phyloP scores from a whole-genome alignment of 2,113 vertebrate genomes.

The Tachuris rubrigastra region DNA sequence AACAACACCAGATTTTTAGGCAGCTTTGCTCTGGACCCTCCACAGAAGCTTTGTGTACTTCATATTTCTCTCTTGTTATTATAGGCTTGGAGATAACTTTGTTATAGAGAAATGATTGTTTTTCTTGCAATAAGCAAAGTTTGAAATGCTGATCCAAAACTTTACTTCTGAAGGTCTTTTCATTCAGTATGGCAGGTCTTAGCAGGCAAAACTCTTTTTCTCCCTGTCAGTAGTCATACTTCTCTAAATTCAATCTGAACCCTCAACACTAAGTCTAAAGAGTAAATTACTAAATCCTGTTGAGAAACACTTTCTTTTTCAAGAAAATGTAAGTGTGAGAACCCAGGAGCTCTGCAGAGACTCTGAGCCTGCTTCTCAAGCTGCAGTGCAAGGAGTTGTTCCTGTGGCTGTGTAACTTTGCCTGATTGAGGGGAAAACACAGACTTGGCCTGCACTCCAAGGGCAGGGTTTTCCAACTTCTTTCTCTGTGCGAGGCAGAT shows the following conservation, averaged over 20 bases:
- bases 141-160: not conserved
- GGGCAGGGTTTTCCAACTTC: not conserved
- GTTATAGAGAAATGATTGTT: not conserved
- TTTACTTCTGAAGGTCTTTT: not conserved
- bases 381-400: not conserved
- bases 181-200: not conserved
- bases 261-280: not conserved
- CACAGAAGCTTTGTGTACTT: not conserved
- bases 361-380: not conserved
- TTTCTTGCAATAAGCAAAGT: conserved; percentile 24
- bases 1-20: not conserved
- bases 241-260: not conserved
- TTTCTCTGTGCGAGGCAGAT: not conserved
- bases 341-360: not conserved
- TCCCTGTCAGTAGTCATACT: not conserved
- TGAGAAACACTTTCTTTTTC: not conserved
- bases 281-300: not conserved
- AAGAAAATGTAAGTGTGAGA: not conserved
- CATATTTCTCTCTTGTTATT: not conserved
- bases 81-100: not conserved
- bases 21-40: not conserved
- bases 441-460: not conserved
- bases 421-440: not conserved
- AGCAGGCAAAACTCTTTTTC: not conserved
- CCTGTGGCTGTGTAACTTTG: not conserved